phyloP scores from a whole-genome alignment of 2,888 invertebrate genomes.

The Melikaiella ostensackeni region DNA sequence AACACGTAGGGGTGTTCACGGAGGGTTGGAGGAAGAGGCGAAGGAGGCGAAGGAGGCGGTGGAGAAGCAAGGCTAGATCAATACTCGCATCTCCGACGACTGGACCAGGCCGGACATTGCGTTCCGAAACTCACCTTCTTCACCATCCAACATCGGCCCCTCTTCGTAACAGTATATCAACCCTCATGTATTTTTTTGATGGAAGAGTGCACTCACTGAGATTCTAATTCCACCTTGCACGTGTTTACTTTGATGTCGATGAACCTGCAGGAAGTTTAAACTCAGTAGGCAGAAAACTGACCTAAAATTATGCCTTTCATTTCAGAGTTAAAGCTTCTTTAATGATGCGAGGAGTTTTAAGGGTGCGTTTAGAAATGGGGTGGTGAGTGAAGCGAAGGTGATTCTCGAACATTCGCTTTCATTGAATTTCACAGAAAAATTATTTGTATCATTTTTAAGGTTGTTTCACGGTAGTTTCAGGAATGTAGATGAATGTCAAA shows the following conservation, averaged over 20 bases:
- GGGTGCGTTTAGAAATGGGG: neutral
- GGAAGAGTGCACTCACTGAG: constrained; percentile 34
- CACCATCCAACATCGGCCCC: constrained; percentile 64
- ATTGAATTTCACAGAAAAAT: too few relatives aligned
- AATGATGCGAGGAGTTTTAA: constrained; percentile 10
- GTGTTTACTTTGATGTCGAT: constrained; percentile 26
- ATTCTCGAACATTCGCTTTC: too few relatives aligned
- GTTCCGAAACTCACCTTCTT: constrained; percentile 71
- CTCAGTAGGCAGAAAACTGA: constrained; percentile 36
- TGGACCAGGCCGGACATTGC: constrained; percentile 77
- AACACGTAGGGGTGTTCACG: constrained; percentile 56
- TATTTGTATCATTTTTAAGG: too few relatives aligned
- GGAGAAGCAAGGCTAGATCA: constrained; percentile 74
- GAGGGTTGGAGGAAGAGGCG: constrained; percentile 57
- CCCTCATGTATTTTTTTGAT: constrained; percentile 35
- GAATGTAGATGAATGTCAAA: too few relatives aligned
- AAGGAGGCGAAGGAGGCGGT: constrained; percentile 62
- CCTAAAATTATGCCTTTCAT: constrained; percentile 19
- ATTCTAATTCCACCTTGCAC: constrained; percentile 18
- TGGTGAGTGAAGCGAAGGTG: too few relatives aligned
- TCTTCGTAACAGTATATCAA: constrained; percentile 20
- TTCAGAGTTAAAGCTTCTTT: neutral
- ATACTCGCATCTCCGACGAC: constrained; percentile 76
- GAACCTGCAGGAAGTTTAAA: constrained; percentile 33
- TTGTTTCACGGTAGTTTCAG: too few relatives aligned